Evolutionary conservation across 2,888 invertebrate genomes (phyloP), one percentile per base, ranked within the genome.

Genomic region (Papilio demoleus): DNA sequence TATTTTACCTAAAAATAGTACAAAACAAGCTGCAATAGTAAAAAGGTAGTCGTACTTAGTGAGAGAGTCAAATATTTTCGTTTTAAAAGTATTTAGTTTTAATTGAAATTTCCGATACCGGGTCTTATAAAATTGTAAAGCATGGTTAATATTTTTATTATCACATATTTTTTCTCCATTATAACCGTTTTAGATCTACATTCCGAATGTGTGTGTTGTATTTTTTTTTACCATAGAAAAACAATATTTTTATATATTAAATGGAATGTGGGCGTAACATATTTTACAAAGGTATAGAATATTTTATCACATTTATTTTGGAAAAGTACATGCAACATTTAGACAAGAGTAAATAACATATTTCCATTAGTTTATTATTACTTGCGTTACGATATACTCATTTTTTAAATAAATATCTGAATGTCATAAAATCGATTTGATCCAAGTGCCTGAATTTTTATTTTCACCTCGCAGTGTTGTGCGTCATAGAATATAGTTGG

Each of bases 381-480:
- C n/a, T n/a, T n/a, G n/a, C n/a, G n/a, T n/a, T n/a, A n/a, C n/a
- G n/a, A n/a, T n/a, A n/a, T n/a, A n/a, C n/a, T n/a, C n/a, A n/a
- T n/a, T n/a, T n/a, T n/a, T n/a, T 56, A 24, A 1, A 56, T 56
- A 31, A 9, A 31, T 31, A 56, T 31, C 24, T 56, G 9, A n/a
- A 56, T 27, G 9, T 27, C 27, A 5, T 53, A 8, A 53, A n/a
- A n/a, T 27, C 8, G 27, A 14, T 19, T 27, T 27, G 24, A n/a
- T 27, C 53, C 53, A 56, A 31, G 31, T 56, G 53, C 53, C 53
- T 53, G 22, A n/a, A 14, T 17, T 53, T 27, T 27, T 12, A 1
- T 5, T 53, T 53, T 27, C 53, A 56, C 53, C 53, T 56, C 53
- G 53, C 53, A 31, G 53, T 56, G 53, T 17, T 53, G 53, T 53